phyloP scores from a whole-genome alignment of 2,797 vertebrate species.

The Enteromius trimaculatus region DNA sequence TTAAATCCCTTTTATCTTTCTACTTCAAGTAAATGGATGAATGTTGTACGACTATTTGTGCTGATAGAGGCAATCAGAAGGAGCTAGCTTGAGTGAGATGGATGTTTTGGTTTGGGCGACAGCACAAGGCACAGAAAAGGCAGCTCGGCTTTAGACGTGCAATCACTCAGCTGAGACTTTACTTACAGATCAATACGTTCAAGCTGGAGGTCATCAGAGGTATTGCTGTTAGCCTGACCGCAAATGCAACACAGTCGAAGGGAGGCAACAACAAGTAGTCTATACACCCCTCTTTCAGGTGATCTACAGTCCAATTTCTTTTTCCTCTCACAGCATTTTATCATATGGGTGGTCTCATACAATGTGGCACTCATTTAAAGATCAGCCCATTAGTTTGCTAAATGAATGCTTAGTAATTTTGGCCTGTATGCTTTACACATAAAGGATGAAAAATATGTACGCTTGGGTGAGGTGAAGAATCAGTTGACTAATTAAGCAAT shows the following conservation, averaged over 20 bases:
- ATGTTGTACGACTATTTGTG: slow-evolving; percentile 51
- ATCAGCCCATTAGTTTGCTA: slow-evolving; percentile 21
- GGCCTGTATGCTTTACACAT: background rate
- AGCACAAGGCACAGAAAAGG: slow-evolving; percentile 66
- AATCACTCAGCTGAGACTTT: slow-evolving; percentile 77
- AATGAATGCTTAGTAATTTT: background rate
- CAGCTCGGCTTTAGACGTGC: slow-evolving; percentile 67
- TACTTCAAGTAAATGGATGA: slow-evolving; percentile 37
- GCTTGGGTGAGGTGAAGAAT: background rate
- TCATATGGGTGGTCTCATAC: slow-evolving; percentile 5
- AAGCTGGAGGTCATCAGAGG: slow-evolving; percentile 68
- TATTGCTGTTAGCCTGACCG: slow-evolving; percentile 70
- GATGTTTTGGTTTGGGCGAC: slow-evolving; percentile 67
- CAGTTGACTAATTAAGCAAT: background rate
- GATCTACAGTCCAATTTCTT: slow-evolving; percentile 30
- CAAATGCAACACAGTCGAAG: slow-evolving; percentile 73
- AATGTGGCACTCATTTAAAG: slow-evolving; percentile 21
- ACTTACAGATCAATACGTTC: slow-evolving; percentile 78
- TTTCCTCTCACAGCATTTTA: slow-evolving; percentile 15
- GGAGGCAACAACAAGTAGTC: slow-evolving; percentile 72
- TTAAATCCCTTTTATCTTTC: background rate
- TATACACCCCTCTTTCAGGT: slow-evolving; percentile 21
- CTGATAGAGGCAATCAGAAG: slow-evolving; percentile 65
- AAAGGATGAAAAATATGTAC: background rate
- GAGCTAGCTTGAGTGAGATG: slow-evolving; percentile 64